Conservation (phyloP, 2,888 invertebrate genomes). For the Caenorhabditis sinica region DNA sequence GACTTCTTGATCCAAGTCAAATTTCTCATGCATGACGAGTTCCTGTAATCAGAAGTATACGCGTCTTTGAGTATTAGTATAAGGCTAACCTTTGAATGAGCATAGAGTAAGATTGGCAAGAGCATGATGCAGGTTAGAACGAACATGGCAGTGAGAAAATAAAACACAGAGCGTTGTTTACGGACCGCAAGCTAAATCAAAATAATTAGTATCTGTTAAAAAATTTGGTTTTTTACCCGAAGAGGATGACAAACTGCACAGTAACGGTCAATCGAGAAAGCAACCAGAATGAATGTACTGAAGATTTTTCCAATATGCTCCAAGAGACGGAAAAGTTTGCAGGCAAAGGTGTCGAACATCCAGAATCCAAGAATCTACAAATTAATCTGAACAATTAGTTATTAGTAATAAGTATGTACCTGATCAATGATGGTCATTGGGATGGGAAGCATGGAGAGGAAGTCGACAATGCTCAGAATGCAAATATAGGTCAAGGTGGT, state of each 20-base stretch:
- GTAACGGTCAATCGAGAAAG: slow-evolving; percentile 75
- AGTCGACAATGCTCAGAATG: slow-evolving; percentile 82
- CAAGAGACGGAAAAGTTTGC: slow-evolving; percentile 83
- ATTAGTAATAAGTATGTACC: too few relatives aligned
- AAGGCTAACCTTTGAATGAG: slow-evolving; percentile 73
- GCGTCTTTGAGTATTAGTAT: neutral
- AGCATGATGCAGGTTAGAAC: slow-evolving; percentile 72
- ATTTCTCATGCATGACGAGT: slow-evolving; percentile 72
- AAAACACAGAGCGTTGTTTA: slow-evolving; percentile 67
- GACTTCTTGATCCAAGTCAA: slow-evolving; percentile 66
- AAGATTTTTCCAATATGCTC: slow-evolving; percentile 81
- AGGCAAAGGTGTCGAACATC: slow-evolving; percentile 83
- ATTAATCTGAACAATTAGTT: neutral
- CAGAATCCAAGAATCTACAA: slow-evolving; percentile 83
- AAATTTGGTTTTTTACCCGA: slow-evolving; percentile 59
- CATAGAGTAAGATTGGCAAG: slow-evolving; percentile 73
- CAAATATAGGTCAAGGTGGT: slow-evolving; percentile 82
- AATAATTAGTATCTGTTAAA: neutral
- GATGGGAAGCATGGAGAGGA: slow-evolving; percentile 80
- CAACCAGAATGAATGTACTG: slow-evolving; percentile 77
- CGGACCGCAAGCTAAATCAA: slow-evolving; percentile 67
- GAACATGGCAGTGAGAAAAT: slow-evolving; percentile 70
- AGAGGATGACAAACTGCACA: slow-evolving; percentile 76
- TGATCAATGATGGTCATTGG: slow-evolving; percentile 84
- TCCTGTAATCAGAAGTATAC: slow-evolving; percentile 63